Base-by-base conservation (phyloP, 1,140 invertebrate species). In the Bombus confusus region DNA sequence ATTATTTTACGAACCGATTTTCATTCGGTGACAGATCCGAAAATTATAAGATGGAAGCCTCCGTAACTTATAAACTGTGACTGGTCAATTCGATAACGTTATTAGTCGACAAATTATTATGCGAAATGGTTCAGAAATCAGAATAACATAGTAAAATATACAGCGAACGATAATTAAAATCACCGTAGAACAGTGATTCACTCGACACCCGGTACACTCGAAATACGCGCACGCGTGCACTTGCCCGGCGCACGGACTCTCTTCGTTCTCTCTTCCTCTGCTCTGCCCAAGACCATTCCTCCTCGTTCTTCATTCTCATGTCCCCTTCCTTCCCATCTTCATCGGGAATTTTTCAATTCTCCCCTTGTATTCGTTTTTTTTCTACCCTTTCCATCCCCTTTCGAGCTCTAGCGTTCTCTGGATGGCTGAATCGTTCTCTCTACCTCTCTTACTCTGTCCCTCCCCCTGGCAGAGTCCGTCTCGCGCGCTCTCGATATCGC, bases 211-310 rank as follows among this genome's bases (percentile, higher is more conserved):
- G 73, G 52, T 89, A 79, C 52, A 85, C 59, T 79, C 18, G 43
- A 37, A 62, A 64, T 41, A 73, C 72, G 87, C 87, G 87, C 87
- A 86, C 87, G 88, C 88, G 85, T 86, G 87, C 62, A 68, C 68
- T 83, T 59, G 74, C 15, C 59, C 79, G 83, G 75, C 68, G 74
- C 34, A 83, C 69, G 59, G 47, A 22, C 22, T 62, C 31, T 34
- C 37, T 47, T 31, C 22, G 10, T 47, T 68, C 71, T 37, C 78
- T 74, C 62, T 71, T 25, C 28, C 47, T 31, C 3, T 28, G 2
- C n/a, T 34, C 47, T 62, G 18, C n/a, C 41, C 52, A 41, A n/a
- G n/a, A 68, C 12, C 39, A 31, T 72, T 80, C 41, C 66, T 62
- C 39, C 52, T 59, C 39, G 28, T 22, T 62, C 39, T 77, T 47